A percentile compares a stretch with the other conserved stretches of the same genome.
phyloP scores from a whole-genome alignment of 2,113 vertebrate genomes.

The Mugil cephalus region DNA sequence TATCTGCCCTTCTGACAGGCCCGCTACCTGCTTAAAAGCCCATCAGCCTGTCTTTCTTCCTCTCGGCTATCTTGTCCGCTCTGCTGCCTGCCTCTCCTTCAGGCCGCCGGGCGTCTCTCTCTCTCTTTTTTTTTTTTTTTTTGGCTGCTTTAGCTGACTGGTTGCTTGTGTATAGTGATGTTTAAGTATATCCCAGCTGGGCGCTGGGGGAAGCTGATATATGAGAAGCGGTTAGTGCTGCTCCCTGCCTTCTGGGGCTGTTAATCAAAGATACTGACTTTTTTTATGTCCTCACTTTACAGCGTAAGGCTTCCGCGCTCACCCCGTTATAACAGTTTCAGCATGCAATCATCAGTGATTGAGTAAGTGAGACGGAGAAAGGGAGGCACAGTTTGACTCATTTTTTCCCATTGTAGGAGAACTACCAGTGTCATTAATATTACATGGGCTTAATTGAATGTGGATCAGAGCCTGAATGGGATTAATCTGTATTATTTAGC shows the following conservation, averaged over 20 bases:
- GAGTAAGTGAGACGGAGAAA: not conserved
- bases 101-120: slow-evolving; percentile 8
- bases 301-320: slow-evolving; percentile 5
- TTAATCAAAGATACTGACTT: slow-evolving; percentile 60
- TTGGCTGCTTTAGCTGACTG: slow-evolving; percentile 25
- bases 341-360: slow-evolving; percentile 16
- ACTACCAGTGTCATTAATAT: too few relatives aligned
- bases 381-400: not conserved
- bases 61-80: slow-evolving; percentile 26
- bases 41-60: not conserved
- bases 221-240: slow-evolving; percentile 42
- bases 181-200: slow-evolving; percentile 47
- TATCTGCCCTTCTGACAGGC: slow-evolving; percentile 24
- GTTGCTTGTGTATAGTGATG: slow-evolving; percentile 37
- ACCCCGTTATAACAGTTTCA: slow-evolving; percentile 42
- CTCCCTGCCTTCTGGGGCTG: slow-evolving; percentile 51
- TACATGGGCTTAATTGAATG: too few relatives aligned
- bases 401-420: not conserved
- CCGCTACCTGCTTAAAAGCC: slow-evolving; percentile 9
- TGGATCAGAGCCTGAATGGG: too few relatives aligned
- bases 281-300: slow-evolving; percentile 38
- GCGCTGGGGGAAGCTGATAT: slow-evolving; percentile 44
- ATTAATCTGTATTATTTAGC: too few relatives aligned
- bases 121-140: slow-evolving; percentile 18
- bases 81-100: slow-evolving; percentile 6